A percentile compares a stretch with the other conserved stretches of the same genome.
phyloP scores from a whole-genome alignment of 64 coral and sea anemone species.

The Hydrozoanthus tunicans region DNA sequence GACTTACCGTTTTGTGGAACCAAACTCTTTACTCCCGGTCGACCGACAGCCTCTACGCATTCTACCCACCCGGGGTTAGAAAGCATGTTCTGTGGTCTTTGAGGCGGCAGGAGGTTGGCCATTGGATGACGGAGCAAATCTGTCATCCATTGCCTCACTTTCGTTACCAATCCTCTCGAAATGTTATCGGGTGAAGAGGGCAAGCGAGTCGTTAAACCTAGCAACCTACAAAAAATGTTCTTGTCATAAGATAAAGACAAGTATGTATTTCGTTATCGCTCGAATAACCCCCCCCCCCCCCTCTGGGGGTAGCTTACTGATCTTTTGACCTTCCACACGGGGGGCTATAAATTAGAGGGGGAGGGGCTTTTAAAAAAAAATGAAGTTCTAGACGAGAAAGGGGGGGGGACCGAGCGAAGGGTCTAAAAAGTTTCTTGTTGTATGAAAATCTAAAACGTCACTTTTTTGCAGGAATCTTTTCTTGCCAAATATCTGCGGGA shows the following conservation, averaged over 20 bases:
- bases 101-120: constrained; percentile 65
- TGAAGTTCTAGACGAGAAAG: too few relatives aligned
- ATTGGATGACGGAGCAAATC: constrained; percentile 55
- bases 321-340: too few relatives aligned
- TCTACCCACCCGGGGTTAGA: constrained; percentile 81
- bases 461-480: too few relatives aligned
- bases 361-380: too few relatives aligned
- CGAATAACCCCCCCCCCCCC: too few relatives aligned
- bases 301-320: too few relatives aligned
- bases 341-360: too few relatives aligned
- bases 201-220: constrained; percentile 73
- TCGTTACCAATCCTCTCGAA: constrained; percentile 35
- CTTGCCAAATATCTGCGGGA: too few relatives aligned
- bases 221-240: not conserved
- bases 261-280: too few relatives aligned
- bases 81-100: constrained; percentile 60
- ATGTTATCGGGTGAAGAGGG: constrained; percentile 33
- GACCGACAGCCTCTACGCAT: constrained; percentile 71
- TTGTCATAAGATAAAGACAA: not conserved
- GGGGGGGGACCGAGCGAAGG: too few relatives aligned
- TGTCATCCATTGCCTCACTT: constrained; percentile 49
- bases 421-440: too few relatives aligned
- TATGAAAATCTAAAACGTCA: too few relatives aligned
- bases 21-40: constrained; percentile 79
- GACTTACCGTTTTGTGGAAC: constrained; percentile 59